Percentiles rank a stretch among this genome's conserved stretches.
Conservation (phyloP, 2,888 invertebrate genomes). For the Hydriomena furcata region DNA sequence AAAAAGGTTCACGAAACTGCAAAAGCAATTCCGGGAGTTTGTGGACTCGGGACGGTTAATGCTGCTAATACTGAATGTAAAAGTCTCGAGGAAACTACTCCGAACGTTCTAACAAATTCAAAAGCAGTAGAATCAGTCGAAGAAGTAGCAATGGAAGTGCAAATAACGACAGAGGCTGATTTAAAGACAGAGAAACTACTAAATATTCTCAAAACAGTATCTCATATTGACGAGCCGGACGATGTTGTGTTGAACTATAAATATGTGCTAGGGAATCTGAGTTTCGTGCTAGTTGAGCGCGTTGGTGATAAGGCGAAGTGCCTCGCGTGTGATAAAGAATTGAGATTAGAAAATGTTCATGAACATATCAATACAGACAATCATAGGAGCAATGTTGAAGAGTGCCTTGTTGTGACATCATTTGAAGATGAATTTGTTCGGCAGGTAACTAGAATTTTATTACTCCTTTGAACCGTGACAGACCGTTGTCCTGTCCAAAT, state of each 20-base stretch:
- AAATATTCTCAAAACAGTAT: conserved; percentile 8
- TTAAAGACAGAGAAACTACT: conserved; percentile 11
- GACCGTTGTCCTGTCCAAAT: too few species aligned
- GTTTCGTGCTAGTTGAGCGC: conserved; percentile 20
- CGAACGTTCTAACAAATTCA: not conserved
- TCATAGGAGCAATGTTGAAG: conserved; percentile 25
- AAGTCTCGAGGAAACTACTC: not conserved
- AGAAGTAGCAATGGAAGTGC: not conserved
- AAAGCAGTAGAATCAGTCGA: not conserved
- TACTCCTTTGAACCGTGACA: too few species aligned
- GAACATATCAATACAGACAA: conserved; percentile 12
- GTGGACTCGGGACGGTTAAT: not conserved
- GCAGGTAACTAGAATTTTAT: conserved; percentile 43
- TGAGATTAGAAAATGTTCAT: conserved; percentile 7
- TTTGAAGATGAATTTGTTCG: conserved; percentile 51
- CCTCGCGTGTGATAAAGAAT: conserved; percentile 12
- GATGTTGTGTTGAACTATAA: conserved; percentile 23
- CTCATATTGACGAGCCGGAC: conserved; percentile 6
- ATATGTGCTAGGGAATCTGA: conserved; percentile 19
- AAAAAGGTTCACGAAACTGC: not conserved
- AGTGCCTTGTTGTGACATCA: conserved; percentile 36
- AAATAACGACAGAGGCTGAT: not conserved
- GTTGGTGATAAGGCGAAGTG: not conserved
- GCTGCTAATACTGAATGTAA: not conserved
- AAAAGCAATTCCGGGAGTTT: not conserved